Base-by-base conservation (phyloP, 2,888 invertebrate genomes). In the Gastracanthus pulcherrimus region DNA sequence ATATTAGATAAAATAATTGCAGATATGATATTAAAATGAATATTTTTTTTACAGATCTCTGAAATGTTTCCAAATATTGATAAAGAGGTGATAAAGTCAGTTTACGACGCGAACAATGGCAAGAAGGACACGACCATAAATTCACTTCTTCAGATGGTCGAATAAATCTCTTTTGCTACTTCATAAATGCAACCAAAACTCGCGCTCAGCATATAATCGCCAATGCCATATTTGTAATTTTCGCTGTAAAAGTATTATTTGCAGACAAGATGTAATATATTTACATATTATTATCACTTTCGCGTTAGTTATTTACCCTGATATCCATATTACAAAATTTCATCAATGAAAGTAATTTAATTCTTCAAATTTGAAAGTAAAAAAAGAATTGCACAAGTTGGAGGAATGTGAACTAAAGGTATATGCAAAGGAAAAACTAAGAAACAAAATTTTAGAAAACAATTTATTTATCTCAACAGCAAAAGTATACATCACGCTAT, bases 41-140 rank as follows among this genome's bases (percentile, higher is more conserved):
- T 78, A 60, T 60, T 31, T 60, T 48, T 48, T 82, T 92, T 92
- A 38, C 92, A 97, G 96, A 95, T 99, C 85, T 95, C 96, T 89
- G 98, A 98, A 92, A 98, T 99, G 98, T 99, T 99, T 93, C 98
- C 99, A 1, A 96, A 96, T 89, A 95, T 98, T 89, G 98, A 99
- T 89, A 96, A 95, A 85, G 98, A 98, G 88, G 98, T 98, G 5
- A 96, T 99, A 78, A 96, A 95, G 90, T 97, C 98, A 0, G 97
- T 99, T 29, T 94, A 96, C 88, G 98, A 98, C 91, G 97, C 96
- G 4, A 98, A 98, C 90, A 92, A 95, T 62, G 98, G 98, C 0
- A 96, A 98, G 91, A 98, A 98, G 89, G 97, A 98, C 89, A 94
- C 95, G 16, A 96, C 98, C 7, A 96, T 98, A 87, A 98, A 98